Evolutionary conservation across 1,140 invertebrate species (phyloP), one percentile per base, ranked within the genome.

Genomic region (Monochamus saltuarius): DNA sequence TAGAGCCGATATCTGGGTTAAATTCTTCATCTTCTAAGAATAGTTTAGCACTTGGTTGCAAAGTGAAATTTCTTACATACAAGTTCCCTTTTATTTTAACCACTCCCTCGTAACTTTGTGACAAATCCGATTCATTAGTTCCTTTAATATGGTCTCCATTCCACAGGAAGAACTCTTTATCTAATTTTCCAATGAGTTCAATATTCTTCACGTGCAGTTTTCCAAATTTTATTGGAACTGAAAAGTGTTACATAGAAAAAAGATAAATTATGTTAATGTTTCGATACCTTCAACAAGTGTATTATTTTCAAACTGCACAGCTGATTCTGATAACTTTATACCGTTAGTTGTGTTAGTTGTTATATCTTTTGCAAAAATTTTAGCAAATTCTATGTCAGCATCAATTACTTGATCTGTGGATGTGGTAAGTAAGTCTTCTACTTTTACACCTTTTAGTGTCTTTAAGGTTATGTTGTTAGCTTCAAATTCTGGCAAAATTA

Each of bases 81-180:
- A 74, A 43, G 51, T 71, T 62, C 13, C 71, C 71, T 8, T 62
- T 61, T 38, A 74, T 72, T 52, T 43, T 64, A 36, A 74, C 63
- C 22, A 65, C 61, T 29, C 59, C 61, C n/a, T 42, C 56, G 39
- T 74, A 74, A 43, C 46, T 60, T 60, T 74, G 72, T 8, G 64
- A 46, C 13, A 72, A 68, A 54, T 74, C 66, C 7, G 66, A 61
- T 57, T 67, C 66, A 37, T 66, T 61, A 16, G 64, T 70, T 14
- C 64, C 64, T 17, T 66, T 39, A 11, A 70, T 61, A 42, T 61
- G 58, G 17, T 62, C 56, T 10, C 56, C 42, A 22, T 60, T 47
- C 4, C 56, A 62, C 38, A 57, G 19, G 35, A 62, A 56, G 29
- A 64, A 64, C 6, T 52, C 58, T 14, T 59, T 36, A 29, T 59